Conservation (phyloP, 2,113 vertebrate genomes). For the Alosa alosa region DNA sequence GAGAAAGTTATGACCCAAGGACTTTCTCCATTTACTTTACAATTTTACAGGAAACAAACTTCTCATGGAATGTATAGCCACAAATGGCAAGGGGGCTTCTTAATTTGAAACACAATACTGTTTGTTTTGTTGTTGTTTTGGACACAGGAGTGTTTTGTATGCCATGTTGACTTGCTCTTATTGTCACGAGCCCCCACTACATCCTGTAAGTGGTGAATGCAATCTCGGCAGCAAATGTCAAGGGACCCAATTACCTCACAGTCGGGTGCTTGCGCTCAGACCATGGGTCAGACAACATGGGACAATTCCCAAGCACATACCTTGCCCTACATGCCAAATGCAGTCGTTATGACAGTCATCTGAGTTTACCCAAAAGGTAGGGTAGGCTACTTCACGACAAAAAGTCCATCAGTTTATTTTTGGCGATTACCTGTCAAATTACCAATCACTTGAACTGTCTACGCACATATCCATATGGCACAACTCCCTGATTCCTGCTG, state of each 20-base stretch:
- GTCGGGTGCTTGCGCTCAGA: not conserved
- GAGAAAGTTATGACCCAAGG: too few relatives aligned
- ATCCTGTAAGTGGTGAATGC: slow-evolving; percentile 7
- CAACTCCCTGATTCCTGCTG: not conserved
- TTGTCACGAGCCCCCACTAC: not conserved
- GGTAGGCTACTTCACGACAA: not conserved
- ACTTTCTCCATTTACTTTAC: too few relatives aligned
- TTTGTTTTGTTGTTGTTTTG: not conserved
- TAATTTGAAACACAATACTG: too few relatives aligned
- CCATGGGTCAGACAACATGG: not conserved
- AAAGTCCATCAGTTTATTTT: not conserved
- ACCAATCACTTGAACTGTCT: not conserved
- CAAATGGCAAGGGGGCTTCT: too few relatives aligned
- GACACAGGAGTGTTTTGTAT: not conserved
- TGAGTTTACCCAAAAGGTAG: not conserved
- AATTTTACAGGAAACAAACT: too few relatives aligned
- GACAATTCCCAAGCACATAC: not conserved
- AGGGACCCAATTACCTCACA: not conserved
- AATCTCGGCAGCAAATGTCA: not conserved
- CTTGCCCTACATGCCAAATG: not conserved
- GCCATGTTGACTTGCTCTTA: not conserved
- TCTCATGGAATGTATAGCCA: too few relatives aligned
- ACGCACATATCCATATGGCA: not conserved
- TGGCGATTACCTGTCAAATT: not conserved
- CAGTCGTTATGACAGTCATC: not conserved